Conservation (phyloP, 2,888 invertebrate genomes). For the Leptura quadrifasciata region DNA sequence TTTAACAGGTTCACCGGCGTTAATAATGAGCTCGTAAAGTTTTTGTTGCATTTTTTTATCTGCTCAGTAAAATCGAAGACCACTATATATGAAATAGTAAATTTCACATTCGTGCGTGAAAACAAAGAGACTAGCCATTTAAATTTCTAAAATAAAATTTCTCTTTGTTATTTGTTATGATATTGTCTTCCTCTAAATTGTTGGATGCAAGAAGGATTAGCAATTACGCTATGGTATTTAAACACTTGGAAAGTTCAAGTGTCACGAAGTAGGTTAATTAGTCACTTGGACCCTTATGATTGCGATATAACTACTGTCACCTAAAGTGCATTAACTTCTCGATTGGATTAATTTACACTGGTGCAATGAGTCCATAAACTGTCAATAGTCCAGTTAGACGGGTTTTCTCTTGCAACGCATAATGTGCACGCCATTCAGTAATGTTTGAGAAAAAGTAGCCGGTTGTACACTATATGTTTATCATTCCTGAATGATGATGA, state of each 20-base stretch:
- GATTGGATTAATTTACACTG: neutral
- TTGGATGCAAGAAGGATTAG: neutral
- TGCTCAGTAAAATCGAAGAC: too few species aligned
- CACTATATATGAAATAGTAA: too few species aligned
- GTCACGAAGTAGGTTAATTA: constrained; percentile 17
- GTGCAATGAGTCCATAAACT: neutral
- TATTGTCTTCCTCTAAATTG: neutral
- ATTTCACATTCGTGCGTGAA: neutral
- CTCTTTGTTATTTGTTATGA: neutral
- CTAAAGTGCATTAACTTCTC: constrained; percentile 20
- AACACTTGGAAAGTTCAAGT: constrained; percentile 12
- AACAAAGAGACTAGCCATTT: neutral
- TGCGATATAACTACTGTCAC: constrained; percentile 12
- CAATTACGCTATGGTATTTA: neutral
- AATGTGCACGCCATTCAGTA: neutral
- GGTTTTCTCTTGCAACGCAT: neutral
- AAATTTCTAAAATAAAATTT: neutral
- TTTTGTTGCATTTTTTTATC: too few species aligned
- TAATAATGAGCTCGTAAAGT: too few species aligned
- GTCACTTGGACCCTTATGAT: neutral
- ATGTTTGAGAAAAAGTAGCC: neutral
- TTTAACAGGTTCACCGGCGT: too few species aligned
- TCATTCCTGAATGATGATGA: too few species aligned
- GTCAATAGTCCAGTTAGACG: neutral
- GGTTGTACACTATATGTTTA: neutral